Evolutionary conservation across 1,140 invertebrate genomes (phyloP).

Genomic region (Chrysoperla carnea): DNA sequence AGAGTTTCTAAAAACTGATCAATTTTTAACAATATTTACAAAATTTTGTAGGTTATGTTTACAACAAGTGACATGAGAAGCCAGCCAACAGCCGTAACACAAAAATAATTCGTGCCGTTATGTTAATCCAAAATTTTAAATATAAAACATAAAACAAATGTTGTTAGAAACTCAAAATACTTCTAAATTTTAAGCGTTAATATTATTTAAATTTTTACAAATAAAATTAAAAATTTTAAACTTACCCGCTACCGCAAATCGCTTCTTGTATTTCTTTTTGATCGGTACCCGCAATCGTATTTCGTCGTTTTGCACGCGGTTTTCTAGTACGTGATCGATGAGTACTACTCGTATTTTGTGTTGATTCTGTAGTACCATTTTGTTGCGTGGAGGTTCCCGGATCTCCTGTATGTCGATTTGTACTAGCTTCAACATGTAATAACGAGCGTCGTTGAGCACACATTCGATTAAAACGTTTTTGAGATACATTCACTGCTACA

Average conservation of each 20-base stretch:
- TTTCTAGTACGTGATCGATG: constrained; percentile 52
- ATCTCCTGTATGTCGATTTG: constrained; percentile 19
- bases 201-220: too few species aligned
- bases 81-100: too few species aligned
- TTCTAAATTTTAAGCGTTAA: too few species aligned
- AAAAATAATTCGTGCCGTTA: too few species aligned
- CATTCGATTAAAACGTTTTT: constrained; percentile 72
- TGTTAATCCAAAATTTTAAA: too few species aligned
- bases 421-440: constrained; percentile 34
- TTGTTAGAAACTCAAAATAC: background rate
- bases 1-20: too few species aligned
- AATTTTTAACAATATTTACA: too few species aligned
- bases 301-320: constrained; percentile 63
- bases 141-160: background rate
- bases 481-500: constrained; percentile 72
- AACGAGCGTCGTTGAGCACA: constrained; percentile 64
- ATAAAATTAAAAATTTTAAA: constrained; percentile 20
- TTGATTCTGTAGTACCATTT: constrained; percentile 25
- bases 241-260: constrained; percentile 45
- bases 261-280: constrained; percentile 69
- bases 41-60: too few species aligned
- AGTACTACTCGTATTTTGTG: constrained; percentile 29
- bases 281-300: constrained; percentile 77
- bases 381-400: constrained; percentile 7
- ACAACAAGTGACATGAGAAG: too few species aligned